Base-by-base conservation (phyloP, 2,888 invertebrate genomes). In the Dione vanillae region DNA sequence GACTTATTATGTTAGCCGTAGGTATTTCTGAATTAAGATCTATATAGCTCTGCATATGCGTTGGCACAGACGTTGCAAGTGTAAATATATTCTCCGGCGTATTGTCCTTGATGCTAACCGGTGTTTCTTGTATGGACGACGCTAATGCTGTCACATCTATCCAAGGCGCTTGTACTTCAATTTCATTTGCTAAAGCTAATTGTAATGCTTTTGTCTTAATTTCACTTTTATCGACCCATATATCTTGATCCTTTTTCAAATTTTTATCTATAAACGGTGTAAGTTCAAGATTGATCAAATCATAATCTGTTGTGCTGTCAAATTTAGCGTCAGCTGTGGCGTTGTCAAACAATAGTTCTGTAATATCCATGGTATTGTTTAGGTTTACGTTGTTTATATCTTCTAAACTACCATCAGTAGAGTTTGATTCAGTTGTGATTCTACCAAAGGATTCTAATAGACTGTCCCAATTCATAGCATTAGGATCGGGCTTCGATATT, bases 91-190 rank as follows among this genome's bases (percentile, higher is more conserved):
- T 93, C 78, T 94, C 94, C 74, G 88, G 95, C 54, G 83, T 92
- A 85, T 91, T 94, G 76, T 95, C 94, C 83, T 95, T 95, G 54
- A 95, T 94, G 75, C 94, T 94, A 0, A 96, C 93, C 20, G 95
- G 95, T 0, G 95, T 94, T 88, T 95, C 94, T 74, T 94, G 94
- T 81, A 95, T 93, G 52, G 95, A 95, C 0, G 95, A 95, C 0
- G 96, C 95, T 68, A 96, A 86, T 6, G 95, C 95, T 76, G 95
- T 96, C 0, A 96, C 96, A 80, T 96, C 96, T 1, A 96, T 94
- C 97, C 97, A 97, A 0, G 96, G 95, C 0, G 96, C 94, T 73
- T 96, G 96, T 51, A 96, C 92, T 85, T 96, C 96, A 75, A 96
- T 95, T 81, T 96, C 96, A 45, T 96, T 96, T 0, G 96, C 96